Evolutionary conservation across 2,797 vertebrate genomes (phyloP).

Genomic region (Podargus strigoides): DNA sequence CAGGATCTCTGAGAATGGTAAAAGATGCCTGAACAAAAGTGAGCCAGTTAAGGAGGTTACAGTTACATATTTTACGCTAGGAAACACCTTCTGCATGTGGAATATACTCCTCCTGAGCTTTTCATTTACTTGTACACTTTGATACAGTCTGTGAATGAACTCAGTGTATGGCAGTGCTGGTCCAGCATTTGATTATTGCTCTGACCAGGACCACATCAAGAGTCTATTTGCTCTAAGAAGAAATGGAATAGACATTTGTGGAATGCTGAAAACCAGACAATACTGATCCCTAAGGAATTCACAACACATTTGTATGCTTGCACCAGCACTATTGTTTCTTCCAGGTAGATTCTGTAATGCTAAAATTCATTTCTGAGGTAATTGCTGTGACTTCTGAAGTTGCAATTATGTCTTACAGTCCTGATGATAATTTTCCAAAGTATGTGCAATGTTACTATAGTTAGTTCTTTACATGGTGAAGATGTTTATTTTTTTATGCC

Average conservation of each 20-base stretch:
- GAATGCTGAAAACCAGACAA: neutral
- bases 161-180: neutral
- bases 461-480: neutral
- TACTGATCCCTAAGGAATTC: neutral
- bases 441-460: neutral
- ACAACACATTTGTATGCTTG: neutral
- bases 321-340: neutral
- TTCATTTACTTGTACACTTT: neutral
- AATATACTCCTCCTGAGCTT: neutral
- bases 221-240: neutral
- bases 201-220: neutral
- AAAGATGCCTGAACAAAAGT: neutral
- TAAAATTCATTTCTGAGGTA: neutral
- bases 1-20: neutral
- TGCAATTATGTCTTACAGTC: neutral
- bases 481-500: neutral
- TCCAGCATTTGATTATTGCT: neutral
- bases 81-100: neutral
- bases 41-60: neutral
- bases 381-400: neutral
- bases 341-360: neutral
- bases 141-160: neutral
- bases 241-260: neutral
- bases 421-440: neutral
- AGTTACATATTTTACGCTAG: neutral